Base-by-base conservation (phyloP, 2,797 vertebrate genomes). In the Rhinichthys osculus region DNA sequence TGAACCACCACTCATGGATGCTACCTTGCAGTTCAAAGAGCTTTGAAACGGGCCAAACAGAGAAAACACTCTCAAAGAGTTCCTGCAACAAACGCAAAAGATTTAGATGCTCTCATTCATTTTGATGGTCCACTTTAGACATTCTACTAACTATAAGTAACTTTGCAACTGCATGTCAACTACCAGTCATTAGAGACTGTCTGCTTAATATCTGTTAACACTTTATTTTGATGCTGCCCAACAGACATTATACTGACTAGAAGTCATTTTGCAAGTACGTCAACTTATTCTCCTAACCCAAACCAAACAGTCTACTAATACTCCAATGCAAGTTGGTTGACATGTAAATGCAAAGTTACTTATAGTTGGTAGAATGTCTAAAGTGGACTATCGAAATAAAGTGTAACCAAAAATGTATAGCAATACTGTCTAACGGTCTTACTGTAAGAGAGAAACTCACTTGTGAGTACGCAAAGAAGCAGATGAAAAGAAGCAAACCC, bases 1-100 rank as follows among this genome's bases (percentile, higher is more conserved):
- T 93, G 93, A 99, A 99, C 98, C 97, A 99, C 98, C 98, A 99
- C 89, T 99, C 98, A 59, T 98, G 98, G 87, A 99, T 93, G 88
- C 93, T 98, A 64, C 98, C 98, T 70, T 98, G 95, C 82, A 99
- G 93, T 88, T 99, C 97, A 91, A 99, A 99, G 78, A 98, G 96
- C 44, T 95, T 96, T 27, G 98, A 99, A 87, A 99, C 85, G 23
- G 98, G 98, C 98, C 98, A 99, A 76, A 97, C 92, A 5, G 98
- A 98, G 95, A 99, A 99, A 84, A 97, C 89, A 19, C 92, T 96
- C 94, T 98, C 97, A 92, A 99, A 99, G n/a, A 96, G 87, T 33
- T 94, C 96, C 98, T 99, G 91, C 30, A 88, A 91, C 14, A 78
- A 21, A 79, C 1, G 1, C 11, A 78, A 89, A 89, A 84, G 19